Conservation (phyloP, 2,113 vertebrate species). For the Myanophis thanlyinensis region DNA sequence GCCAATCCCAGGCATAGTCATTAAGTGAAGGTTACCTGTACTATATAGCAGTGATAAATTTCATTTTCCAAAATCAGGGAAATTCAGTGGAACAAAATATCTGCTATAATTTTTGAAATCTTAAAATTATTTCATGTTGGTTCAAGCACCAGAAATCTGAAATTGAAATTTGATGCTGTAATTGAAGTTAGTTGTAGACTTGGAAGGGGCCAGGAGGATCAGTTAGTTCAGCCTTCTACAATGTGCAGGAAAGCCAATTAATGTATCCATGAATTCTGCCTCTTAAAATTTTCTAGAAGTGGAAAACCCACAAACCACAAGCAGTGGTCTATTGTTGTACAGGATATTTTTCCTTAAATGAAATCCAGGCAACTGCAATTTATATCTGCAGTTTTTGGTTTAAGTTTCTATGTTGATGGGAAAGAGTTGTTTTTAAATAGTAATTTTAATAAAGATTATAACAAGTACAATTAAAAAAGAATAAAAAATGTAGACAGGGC, state of each 20-base stretch:
- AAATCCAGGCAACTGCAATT: background rate
- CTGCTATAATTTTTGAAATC: background rate
- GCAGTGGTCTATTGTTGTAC: background rate
- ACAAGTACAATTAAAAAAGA: too few relatives aligned
- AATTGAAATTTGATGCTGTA: background rate
- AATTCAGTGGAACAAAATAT: background rate
- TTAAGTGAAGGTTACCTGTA: background rate
- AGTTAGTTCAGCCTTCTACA: background rate
- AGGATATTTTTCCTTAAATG: background rate
- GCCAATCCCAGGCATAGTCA: background rate
- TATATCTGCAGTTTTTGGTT: background rate
- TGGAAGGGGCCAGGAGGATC: background rate
- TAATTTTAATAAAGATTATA: background rate
- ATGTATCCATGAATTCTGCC: background rate
- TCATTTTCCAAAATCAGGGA: background rate
- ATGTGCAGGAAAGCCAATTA: background rate
- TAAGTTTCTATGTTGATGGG: background rate
- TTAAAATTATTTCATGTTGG: background rate
- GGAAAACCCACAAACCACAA: background rate
- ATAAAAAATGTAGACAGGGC: too few relatives aligned
- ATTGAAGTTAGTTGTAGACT: background rate
- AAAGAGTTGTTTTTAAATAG: background rate
- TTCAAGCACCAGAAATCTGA: background rate
- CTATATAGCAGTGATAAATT: background rate
- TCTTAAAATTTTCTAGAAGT: background rate